Conservation (phyloP, 2,888 invertebrate species). For the Artemia sinica region DNA sequence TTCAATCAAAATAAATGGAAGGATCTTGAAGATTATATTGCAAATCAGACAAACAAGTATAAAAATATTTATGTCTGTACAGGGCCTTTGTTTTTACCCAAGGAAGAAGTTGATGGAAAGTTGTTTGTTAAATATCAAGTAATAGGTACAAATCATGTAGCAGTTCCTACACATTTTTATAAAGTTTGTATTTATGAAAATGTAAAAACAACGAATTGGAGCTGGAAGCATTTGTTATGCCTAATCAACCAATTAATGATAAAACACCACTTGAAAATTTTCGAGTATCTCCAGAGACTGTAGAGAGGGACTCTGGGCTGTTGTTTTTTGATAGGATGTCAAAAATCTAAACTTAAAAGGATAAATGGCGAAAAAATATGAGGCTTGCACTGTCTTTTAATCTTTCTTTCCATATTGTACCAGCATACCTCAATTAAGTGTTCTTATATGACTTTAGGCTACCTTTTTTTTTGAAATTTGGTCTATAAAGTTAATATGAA, state of each 20-base stretch:
- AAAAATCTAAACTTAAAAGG: slow-evolving; percentile 47
- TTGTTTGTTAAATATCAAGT: slow-evolving; percentile 82
- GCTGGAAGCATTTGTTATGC: slow-evolving; percentile 86
- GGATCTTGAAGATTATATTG: slow-evolving; percentile 59
- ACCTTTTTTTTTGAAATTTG: too few relatives aligned
- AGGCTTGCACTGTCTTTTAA: too few relatives aligned
- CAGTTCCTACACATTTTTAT: slow-evolving; percentile 96
- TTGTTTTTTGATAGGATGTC: slow-evolving; percentile 73
- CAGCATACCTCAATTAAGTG: too few relatives aligned
- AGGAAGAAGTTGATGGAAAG: slow-evolving; percentile 36
- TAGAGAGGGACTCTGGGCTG: slow-evolving; percentile 79
- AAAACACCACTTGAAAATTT: slow-evolving; percentile 55
- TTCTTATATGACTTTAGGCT: too few relatives aligned
- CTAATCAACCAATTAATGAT: slow-evolving; percentile 68
- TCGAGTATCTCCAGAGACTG: slow-evolving; percentile 70
- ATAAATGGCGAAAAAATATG: slow-evolving; percentile 57
- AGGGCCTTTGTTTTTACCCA: slow-evolving; percentile 72
- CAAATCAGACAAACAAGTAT: slow-evolving; percentile 51
- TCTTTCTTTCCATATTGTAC: too few relatives aligned
- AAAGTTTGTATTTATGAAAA: slow-evolving; percentile 72
- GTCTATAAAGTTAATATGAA: too few relatives aligned
- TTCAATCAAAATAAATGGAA: slow-evolving; percentile 89
- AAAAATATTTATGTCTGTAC: slow-evolving; percentile 76
- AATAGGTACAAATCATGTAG: slow-evolving; percentile 75
- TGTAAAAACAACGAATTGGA: slow-evolving; percentile 49